Conservation (phyloP, 2,888 invertebrate genomes). For the Protodeltote pygarga region DNA sequence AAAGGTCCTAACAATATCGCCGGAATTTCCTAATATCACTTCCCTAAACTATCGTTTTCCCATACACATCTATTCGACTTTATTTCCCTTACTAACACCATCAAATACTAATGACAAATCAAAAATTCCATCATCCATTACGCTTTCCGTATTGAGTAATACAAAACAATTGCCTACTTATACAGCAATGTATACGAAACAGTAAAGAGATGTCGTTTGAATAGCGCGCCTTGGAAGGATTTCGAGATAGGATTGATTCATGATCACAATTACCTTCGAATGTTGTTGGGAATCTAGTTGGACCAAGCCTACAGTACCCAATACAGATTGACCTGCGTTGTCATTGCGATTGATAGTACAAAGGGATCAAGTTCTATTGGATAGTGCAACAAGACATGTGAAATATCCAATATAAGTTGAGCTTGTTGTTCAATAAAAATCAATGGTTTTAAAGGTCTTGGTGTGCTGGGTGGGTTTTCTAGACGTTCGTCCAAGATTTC, state of each 20-base stretch:
- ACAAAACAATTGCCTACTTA: slow-evolving; percentile 32
- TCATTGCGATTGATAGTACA: slow-evolving; percentile 21
- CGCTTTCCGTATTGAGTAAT: slow-evolving; percentile 31
- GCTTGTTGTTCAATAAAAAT: slow-evolving; percentile 31
- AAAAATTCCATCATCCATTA: slow-evolving; percentile 46
- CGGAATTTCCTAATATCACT: slow-evolving; percentile 70
- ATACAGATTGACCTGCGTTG: slow-evolving; percentile 43
- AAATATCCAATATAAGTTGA: slow-evolving; percentile 44
- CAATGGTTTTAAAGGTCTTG: slow-evolving; percentile 39
- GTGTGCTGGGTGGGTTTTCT: slow-evolving; percentile 48
- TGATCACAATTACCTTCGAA: slow-evolving; percentile 82
- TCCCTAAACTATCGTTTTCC: slow-evolving; percentile 68
- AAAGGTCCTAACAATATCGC: slow-evolving; percentile 63
- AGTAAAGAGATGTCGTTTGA: slow-evolving; percentile 50
- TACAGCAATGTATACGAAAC: slow-evolving; percentile 53
- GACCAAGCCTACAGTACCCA: slow-evolving; percentile 57
- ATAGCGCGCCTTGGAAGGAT: slow-evolving; percentile 63
- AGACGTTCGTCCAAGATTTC: slow-evolving; percentile 63
- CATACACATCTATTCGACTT: slow-evolving; percentile 55
- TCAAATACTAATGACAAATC: slow-evolving; percentile 36
- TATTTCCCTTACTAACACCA: slow-evolving; percentile 37
- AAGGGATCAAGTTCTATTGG: slow-evolving; percentile 39
- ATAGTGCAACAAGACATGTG: slow-evolving; percentile 41
- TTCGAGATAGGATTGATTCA: slow-evolving; percentile 82
- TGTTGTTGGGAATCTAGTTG: slow-evolving; percentile 71